Evolutionary conservation across 2,113 vertebrate genomes (phyloP), one percentile per base, ranked within the genome.

Genomic region (Galeopterus variegatus): DNA sequence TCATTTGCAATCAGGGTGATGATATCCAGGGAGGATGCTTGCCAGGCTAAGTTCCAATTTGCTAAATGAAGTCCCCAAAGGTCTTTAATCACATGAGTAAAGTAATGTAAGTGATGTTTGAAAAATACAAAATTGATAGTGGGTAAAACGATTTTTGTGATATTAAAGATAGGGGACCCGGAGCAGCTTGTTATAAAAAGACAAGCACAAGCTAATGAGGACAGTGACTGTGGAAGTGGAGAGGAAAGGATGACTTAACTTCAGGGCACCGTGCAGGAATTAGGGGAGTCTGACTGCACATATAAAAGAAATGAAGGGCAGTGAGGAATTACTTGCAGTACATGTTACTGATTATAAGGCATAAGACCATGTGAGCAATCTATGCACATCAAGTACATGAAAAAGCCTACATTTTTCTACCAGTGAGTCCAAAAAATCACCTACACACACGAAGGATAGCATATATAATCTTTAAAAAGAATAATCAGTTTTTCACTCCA

Each of bases 381-480:
- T 72, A 52, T 48, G 41, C 11, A 56, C 82, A 82, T 70, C 80
- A 88, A 94, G 75, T 33, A 11, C 87, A 93, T 5, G n/a, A n/a
- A 54, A 83, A 67, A 88, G 56, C 72, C 81, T 73, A 45, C 3
- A 67, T 79, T 83, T 81, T 84, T 88, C 52, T 89, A 31, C 48
- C 77, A 23, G 8, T 54, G 80, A 88, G 67, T 88, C 88, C 96
- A 94, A 90, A 96, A 97, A 79, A 73, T 97, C 54, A 72, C 62
- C n/a, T 86, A 88, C 70, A 82, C 24, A 73, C 73, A 52, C 90
- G 79, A 95, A 72, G 69, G 50, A 79, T 2, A 86, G 64, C 21
- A 31, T 33, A 94, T 36, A 92, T 88, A 75, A 79, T 84, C 87
- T 97, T 95, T 88, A 41, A 84, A 94, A 95, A 48, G 31, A 84